Conservation (phyloP, 2,797 vertebrate genomes). For the Telmatherina bonti region DNA sequence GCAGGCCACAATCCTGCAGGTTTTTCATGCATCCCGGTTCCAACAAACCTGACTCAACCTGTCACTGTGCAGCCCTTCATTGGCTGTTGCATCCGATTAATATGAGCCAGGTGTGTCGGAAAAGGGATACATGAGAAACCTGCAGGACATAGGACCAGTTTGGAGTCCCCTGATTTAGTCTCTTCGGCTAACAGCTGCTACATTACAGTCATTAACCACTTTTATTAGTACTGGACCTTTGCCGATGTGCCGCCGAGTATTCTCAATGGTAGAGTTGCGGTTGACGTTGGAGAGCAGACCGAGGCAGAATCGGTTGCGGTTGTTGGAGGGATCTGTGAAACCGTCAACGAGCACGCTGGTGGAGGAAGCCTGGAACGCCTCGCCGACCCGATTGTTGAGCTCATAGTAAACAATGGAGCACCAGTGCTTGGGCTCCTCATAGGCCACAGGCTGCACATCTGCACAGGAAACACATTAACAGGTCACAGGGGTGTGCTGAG, state of each 20-base stretch:
- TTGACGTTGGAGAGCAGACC: conserved; percentile 98
- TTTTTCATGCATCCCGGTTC: too few relatives aligned
- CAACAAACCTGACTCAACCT: too few relatives aligned
- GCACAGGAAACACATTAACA: conserved; percentile 71
- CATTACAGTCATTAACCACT: conserved; percentile 8
- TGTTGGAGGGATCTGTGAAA: conserved; percentile 99
- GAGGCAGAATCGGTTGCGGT: conserved; percentile 98
- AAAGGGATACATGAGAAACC: too few relatives aligned
- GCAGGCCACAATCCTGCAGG: too few relatives aligned
- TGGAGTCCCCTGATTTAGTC: too few relatives aligned
- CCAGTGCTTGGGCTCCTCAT: conserved; percentile 98
- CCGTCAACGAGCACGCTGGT: conserved; percentile 97
- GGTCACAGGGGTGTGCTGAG: conserved; percentile 44
- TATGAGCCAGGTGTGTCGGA: too few relatives aligned
- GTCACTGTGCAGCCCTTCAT: too few relatives aligned
- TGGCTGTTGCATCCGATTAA: too few relatives aligned
- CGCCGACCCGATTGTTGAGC: conserved; percentile 97
- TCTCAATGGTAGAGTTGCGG: conserved; percentile 99
- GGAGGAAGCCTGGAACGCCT: conserved; percentile 97
- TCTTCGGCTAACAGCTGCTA: conserved; percentile 11
- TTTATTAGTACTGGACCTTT: conserved; percentile 85
- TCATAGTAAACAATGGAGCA: conserved; percentile 99
- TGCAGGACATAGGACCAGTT: too few relatives aligned
- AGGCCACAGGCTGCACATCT: conserved; percentile 98
- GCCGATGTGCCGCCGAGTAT: conserved; percentile 96